These are phyloP conservation scores for Monopis laevigella DNA, from an alignment of 2,888 invertebrate species.

Conservation along the genomic window DNA sequence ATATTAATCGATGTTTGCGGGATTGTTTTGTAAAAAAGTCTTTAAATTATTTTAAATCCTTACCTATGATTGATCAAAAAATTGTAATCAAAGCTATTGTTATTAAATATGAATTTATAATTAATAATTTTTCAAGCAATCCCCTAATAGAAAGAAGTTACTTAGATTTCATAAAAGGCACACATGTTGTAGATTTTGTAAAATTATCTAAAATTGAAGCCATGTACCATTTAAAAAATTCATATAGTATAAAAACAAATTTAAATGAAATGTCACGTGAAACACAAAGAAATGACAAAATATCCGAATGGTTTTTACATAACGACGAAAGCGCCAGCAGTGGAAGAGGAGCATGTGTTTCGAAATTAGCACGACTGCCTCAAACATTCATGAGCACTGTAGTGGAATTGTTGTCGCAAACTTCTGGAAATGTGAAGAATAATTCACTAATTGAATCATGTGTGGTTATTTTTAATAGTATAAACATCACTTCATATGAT, in stretches of 20 bases:
- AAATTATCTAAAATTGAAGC: constrained; percentile 40
- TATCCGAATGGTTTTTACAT: constrained; percentile 5
- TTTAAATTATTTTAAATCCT: constrained; percentile 38
- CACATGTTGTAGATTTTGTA: constrained; percentile 31
- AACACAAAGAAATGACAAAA: not conserved
- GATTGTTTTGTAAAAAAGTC: constrained; percentile 46
- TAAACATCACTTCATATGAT: constrained; percentile 15
- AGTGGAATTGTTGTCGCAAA: constrained; percentile 34
- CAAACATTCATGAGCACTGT: constrained; percentile 30
- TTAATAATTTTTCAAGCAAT: constrained; percentile 26
- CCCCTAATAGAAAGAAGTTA: constrained; percentile 45
- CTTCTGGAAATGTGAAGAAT: constrained; percentile 39
- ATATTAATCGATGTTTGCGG: constrained; percentile 45
- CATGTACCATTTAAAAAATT: constrained; percentile 51
- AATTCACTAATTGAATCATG: constrained; percentile 41
- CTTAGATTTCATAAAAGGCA: constrained; percentile 55
- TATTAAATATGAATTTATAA: constrained; percentile 50
- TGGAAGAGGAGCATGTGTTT: constrained; percentile 33
- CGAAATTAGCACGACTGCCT: constrained; percentile 31
- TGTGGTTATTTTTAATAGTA: constrained; percentile 18
- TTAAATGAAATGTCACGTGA: constrained; percentile 42
- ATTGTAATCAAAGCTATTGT: constrained; percentile 37
- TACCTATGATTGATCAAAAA: constrained; percentile 35
- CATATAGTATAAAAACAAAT: constrained; percentile 33
- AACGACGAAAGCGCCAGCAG: constrained; percentile 24